phyloP scores from a whole-genome alignment of 2,113 vertebrate species.

The Tautogolabrus adspersus region DNA sequence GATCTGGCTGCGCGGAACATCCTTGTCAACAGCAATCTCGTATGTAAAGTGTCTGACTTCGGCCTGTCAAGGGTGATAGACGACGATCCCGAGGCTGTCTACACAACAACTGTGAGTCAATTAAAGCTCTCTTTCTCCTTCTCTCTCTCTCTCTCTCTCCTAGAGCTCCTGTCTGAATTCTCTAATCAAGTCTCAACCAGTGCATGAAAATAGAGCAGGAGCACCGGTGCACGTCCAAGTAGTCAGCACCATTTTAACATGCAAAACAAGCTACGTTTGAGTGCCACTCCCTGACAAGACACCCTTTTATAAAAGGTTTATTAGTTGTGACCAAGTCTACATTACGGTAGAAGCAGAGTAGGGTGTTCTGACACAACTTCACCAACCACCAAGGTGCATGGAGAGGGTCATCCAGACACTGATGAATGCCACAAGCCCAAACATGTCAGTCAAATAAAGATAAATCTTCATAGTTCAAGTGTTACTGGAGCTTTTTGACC shows the following conservation, averaged over 20 bases:
- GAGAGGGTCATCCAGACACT: too few species aligned
- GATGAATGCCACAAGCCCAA: too few species aligned
- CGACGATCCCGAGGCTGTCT: constrained; percentile 98
- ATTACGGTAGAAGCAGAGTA: neutral
- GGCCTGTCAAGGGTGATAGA: constrained; percentile 98
- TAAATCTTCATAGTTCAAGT: too few species aligned
- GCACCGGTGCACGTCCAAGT: constrained; percentile 6
- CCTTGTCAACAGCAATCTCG: constrained; percentile 99
- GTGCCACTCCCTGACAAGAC: neutral
- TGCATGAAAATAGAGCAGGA: constrained; percentile 49
- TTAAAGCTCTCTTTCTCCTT: constrained; percentile 30
- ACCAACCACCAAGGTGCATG: too few species aligned
- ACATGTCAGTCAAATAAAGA: too few species aligned
- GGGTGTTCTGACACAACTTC: too few species aligned
- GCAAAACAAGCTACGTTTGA: constrained; percentile 2
- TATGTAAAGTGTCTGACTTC: constrained; percentile 99
- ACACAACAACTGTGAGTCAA: constrained; percentile 96
- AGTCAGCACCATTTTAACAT: constrained; percentile 18
- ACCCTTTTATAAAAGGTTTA: neutral
- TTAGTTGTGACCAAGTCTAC: neutral
- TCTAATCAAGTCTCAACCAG: constrained; percentile 47
- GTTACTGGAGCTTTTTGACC: too few species aligned
- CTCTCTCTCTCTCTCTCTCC: neutral
- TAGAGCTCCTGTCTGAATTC: constrained; percentile 44
- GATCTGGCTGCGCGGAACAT: constrained; percentile 98